These are phyloP conservation scores for Malurus leucopterus DNA, from an alignment of 2,797 vertebrate genomes.

Conservation along the genomic window DNA sequence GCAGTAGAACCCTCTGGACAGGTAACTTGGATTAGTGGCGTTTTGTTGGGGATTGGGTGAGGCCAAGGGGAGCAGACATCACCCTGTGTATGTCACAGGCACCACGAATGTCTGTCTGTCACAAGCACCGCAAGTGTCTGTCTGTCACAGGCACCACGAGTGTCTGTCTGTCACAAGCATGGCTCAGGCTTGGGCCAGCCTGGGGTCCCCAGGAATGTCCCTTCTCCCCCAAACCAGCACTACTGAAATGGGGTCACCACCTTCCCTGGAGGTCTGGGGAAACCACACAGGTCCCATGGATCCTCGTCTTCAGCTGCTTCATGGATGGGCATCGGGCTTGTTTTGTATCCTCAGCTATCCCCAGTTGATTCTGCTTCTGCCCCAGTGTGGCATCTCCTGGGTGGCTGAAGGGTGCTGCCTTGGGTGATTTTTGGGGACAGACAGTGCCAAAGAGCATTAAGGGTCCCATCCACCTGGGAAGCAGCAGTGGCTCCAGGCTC, in stretches of 20 bases:
- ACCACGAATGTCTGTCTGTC: neutral
- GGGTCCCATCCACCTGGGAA: neutral
- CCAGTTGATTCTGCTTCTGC: neutral
- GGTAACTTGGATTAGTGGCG: neutral
- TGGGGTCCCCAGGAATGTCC: neutral
- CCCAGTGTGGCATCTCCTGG: neutral
- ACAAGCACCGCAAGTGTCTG: neutral
- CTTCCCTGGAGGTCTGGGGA: neutral
- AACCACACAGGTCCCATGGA: neutral
- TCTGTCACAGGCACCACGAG: neutral
- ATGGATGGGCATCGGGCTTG: neutral
- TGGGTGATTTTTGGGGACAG: neutral
- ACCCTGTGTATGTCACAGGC: neutral
- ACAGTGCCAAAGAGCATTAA: accelerated
- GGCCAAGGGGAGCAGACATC: neutral
- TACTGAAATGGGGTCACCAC: neutral
- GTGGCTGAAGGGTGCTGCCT: neutral
- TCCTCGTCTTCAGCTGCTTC: neutral
- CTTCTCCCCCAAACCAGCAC: neutral
- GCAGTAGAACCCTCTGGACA: neutral
- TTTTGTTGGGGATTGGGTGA: neutral
- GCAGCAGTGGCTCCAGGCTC: neutral
- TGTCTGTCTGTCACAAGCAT: neutral
- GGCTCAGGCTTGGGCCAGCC: neutral
- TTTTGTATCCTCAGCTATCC: neutral